phyloP scores from a whole-genome alignment of 2,113 vertebrate genomes.

The Notarius lentiginosus region DNA sequence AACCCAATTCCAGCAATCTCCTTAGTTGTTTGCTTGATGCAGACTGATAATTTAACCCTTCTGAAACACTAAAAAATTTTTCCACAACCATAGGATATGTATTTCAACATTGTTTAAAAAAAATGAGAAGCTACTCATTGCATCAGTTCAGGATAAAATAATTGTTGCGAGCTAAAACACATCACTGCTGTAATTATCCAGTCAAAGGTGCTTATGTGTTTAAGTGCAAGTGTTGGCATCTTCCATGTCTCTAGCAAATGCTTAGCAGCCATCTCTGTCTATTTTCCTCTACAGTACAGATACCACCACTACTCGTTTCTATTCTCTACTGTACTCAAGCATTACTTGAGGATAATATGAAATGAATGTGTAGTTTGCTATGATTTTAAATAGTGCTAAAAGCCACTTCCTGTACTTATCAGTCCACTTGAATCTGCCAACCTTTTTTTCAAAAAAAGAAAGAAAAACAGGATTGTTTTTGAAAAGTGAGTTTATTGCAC shows the following conservation, averaged over 20 bases:
- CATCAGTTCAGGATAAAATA: no score
- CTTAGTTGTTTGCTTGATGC: no score
- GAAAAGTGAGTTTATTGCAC: slow-evolving; percentile 50
- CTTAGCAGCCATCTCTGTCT: not conserved
- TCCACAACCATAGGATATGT: no score
- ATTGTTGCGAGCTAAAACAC: no score
- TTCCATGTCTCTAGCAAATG: not conserved
- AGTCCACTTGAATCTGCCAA: no score
- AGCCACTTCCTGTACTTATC: not conserved
- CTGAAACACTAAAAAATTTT: no score
- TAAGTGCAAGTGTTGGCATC: not conserved
- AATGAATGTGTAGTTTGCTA: not conserved
- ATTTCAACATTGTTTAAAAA: no score
- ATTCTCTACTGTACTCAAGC: not conserved
- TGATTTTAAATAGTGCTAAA: not conserved
- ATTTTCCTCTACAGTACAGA: not conserved
- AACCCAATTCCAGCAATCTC: no score
- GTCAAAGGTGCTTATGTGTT: no score
- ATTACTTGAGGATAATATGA: not conserved
- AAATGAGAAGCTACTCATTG: no score
- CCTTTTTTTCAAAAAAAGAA: not conserved
- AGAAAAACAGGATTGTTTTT: slow-evolving; percentile 6
- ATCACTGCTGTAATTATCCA: no score
- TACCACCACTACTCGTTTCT: not conserved
- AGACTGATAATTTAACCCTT: no score